Evolutionary conservation across 2,888 invertebrate genomes (phyloP), one percentile per base, ranked within the genome.

Genomic region (Dasysyrphus tricinctus): DNA sequence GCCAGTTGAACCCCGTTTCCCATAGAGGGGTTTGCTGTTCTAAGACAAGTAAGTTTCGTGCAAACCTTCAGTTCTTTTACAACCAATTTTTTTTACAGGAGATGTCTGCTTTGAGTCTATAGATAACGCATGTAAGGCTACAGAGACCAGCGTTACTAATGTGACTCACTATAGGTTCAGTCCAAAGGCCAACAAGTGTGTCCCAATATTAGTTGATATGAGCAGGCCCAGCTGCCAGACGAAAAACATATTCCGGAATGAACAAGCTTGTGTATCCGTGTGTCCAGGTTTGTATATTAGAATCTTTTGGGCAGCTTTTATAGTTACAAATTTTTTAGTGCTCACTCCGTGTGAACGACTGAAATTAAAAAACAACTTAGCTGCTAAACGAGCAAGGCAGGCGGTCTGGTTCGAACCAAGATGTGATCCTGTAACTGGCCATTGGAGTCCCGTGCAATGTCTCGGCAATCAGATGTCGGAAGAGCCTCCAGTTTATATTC

Each of bases 11-110:
- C 84, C 97, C 97, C 0, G 94, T 97, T 59, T 95, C 95, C 83
- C 95, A 96, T 89, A 96, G 96, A 77, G 96, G 97, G 0, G 96
- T 97, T n/a, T 97, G 97, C 93, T 97, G 97, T 90, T 96, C 96
- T 11, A 97, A 97, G 91, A 97, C 97, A 88, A 94, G 96, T 96
- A 91, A 94, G 94, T 61, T 6, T 37, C 9, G 6, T 1, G 1
- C 5, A 3, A 29, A 2, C 24, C 24, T 16, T 0, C 12, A 5
- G 1, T 8, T 1, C 16, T 39, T 39, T n/a, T 42, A 12, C 19
- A 11, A 70, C 29, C 24, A n/a, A 16, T 14, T 59, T 57, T n/a
- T 51, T 87, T 91, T 91, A 1, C 89, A 96, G 96, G 96, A 79
- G 96, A 96, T 51, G 96, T 97, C 2, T 97, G 97, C 90, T 96